phyloP scores from a whole-genome alignment of 2,113 vertebrate genomes.

The Australoheros scitulus region DNA sequence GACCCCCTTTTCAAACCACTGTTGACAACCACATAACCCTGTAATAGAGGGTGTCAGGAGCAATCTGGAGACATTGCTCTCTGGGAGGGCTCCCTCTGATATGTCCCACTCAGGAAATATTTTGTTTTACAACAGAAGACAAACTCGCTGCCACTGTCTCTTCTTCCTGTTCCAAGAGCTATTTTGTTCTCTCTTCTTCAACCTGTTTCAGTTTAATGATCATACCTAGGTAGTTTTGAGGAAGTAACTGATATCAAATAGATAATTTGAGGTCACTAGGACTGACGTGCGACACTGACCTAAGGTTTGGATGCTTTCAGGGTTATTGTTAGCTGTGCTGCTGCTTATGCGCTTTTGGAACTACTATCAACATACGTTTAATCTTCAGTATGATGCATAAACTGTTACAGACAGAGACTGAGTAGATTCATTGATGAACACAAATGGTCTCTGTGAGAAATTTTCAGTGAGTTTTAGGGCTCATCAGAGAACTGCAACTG shows the following conservation, averaged over 20 bases:
- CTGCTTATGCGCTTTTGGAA: background rate
- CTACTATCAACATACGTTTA: background rate
- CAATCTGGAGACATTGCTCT: conserved; percentile 49
- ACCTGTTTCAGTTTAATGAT: conserved; percentile 13
- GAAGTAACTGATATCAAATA: background rate
- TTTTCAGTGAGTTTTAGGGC: background rate
- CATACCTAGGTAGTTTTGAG: background rate
- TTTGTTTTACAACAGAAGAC: background rate
- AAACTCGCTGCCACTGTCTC: conserved; percentile 15
- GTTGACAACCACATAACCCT: conserved; percentile 58
- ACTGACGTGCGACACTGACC: background rate
- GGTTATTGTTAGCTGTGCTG: background rate
- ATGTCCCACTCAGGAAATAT: conserved; percentile 28
- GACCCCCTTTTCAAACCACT: conserved; percentile 60
- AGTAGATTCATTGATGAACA: background rate
- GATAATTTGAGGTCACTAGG: background rate
- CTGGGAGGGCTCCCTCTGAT: conserved; percentile 32
- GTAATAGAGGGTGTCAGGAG: conserved; percentile 60
- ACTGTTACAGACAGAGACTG: background rate
- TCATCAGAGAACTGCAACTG: background rate
- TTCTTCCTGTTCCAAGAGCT: conserved; percentile 6
- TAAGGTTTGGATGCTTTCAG: background rate
- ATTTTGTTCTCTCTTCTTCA: background rate
- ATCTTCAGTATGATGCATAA: background rate
- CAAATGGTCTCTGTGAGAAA: background rate